Base-by-base conservation (phyloP, 2,797 vertebrate genomes). In the Sylvilagus floridanus region DNA sequence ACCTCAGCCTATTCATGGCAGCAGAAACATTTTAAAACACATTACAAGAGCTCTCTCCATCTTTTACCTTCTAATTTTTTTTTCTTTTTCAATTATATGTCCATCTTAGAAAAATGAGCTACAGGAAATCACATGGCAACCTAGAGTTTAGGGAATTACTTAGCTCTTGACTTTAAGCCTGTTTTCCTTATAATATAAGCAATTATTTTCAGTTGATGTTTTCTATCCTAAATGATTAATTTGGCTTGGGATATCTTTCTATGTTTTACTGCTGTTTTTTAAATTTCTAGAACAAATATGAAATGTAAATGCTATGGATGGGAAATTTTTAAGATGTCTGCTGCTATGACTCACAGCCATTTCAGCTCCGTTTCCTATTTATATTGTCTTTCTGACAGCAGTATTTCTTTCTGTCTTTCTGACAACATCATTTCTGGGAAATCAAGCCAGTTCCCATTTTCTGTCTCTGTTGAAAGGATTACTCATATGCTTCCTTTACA, bases 171-270 rank as follows among this genome's bases (percentile, higher is more conserved):
- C 76, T 84, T 85, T 30, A 85, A 83, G 66, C 35, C 22, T 69
- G 21, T 87, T 66, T 96, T 96, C 89, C 69, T 91, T 26, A 57
- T 66, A 50, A 89, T 71, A 78, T 57, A 88, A 92, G 88, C 30
- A 47, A 54, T 69, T 30, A 75, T 91, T 88, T 96, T 57, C 62
- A 91, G 37, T 83, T 63, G 71, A 66, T 78, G 21, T 84, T 95
- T 96, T 94, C 71, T 69, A 65, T 42, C 16, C 14, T 85, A 81
- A 91, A 68, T 78, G 63, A 93, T 68, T 93, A 82, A 83, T 93
- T 77, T 82, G 93, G 54, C 68, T 84, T 91, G 63, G 52, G n/a
- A 81, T 65, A 57, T 26, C 54, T 87, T 89, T 91, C 24, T 26
- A 3, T 86, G n/a, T 14, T 9, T 65, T 65, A 66, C 24, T 32